Conservation (phyloP, 2,888 invertebrate genomes). For the Oligia fasciuncula region DNA sequence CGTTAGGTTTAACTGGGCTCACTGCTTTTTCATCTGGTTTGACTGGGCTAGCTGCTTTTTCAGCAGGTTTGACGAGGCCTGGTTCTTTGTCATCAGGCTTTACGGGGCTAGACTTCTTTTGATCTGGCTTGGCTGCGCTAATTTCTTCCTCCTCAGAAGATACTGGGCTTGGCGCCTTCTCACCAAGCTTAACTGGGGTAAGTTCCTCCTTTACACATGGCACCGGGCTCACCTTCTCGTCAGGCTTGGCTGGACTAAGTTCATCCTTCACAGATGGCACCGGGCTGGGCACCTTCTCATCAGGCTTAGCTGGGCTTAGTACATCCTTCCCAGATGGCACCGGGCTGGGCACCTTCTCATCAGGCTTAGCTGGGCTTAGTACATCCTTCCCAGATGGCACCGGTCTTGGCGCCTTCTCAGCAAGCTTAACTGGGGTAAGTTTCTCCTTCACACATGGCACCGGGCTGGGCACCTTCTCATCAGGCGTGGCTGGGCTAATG, state of each 20-base stretch:
- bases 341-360: not conserved
- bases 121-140: not conserved
- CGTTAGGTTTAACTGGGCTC: not conserved
- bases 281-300: not conserved
- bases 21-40: not conserved
- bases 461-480: too few relatives aligned
- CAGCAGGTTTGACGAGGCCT: not conserved
- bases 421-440: too few relatives aligned
- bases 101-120: fast-evolving
- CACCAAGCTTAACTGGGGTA: too few relatives aligned
- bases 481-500: too few relatives aligned
- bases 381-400: conserved; percentile 5
- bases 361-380: not conserved
- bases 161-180: too few relatives aligned
- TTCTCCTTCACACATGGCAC: too few relatives aligned
- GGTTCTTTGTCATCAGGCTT: not conserved
- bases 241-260: too few relatives aligned
- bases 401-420: too few relatives aligned
- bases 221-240: too few relatives aligned
- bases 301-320: not conserved
- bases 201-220: too few relatives aligned
- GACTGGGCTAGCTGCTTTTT: not conserved
- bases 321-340: fast-evolving
- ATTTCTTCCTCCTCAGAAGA: not conserved
- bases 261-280: too few relatives aligned